Conservation (phyloP, 2,113 vertebrate genomes). For the Hippocampus barbouri region DNA sequence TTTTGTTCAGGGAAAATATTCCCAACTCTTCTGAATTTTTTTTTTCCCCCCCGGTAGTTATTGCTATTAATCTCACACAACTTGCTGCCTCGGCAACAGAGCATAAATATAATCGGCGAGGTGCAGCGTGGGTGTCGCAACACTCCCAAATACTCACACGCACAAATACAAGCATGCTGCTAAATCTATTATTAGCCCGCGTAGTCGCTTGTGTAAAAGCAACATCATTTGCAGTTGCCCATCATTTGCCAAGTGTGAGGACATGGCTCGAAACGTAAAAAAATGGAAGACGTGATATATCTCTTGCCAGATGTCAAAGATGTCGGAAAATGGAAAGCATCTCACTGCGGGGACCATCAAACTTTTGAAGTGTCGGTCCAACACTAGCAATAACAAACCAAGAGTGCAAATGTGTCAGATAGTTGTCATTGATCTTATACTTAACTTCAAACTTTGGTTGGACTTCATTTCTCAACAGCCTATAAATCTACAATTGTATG, state of each 20-base stretch:
- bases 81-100: conserved; percentile 15
- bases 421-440: conserved; percentile 24
- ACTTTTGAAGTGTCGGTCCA: conserved; percentile 17
- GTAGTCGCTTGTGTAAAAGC: not conserved
- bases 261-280: conserved; percentile 2
- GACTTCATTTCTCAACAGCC: conserved; percentile 28
- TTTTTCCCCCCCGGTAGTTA: conserved; percentile 2
- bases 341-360: not conserved
- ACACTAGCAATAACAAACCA: conserved; percentile 18
- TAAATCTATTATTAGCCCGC: not conserved
- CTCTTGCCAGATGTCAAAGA: conserved; percentile 7
- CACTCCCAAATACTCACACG: not conserved
- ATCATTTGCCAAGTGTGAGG: conserved; percentile 12
- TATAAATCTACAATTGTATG: conserved; percentile 20
- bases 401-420: conserved; percentile 33
- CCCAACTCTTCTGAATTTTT: not conserved
- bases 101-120: conserved; percentile 19
- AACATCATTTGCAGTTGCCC: not conserved
- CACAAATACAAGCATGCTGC: not conserved
- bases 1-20: conserved; percentile 2
- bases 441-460: conserved; percentile 25
- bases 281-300: conserved; percentile 15
- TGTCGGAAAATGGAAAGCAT: conserved; percentile 37
- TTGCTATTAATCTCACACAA: conserved; percentile 2
- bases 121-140: not conserved